Evolutionary conservation across 2,888 invertebrate species (phyloP).

Genomic region (Epiblema foenella): DNA sequence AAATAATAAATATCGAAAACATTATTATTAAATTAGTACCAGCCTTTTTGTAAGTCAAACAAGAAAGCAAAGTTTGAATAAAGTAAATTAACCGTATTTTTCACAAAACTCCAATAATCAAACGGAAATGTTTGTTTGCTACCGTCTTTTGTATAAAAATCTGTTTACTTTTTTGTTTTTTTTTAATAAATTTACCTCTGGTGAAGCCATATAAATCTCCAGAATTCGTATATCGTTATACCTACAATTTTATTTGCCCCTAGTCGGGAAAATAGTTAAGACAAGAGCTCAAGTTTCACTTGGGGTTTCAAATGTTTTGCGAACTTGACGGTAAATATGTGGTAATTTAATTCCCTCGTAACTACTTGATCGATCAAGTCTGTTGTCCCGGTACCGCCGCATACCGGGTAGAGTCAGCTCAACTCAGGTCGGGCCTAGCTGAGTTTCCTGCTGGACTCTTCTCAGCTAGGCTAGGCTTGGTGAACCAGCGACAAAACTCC

Average conservation of each 20-base stretch:
- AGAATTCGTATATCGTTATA: neutral
- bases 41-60: neutral
- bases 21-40: too few species aligned
- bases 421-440: too few species aligned
- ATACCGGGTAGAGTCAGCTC: too few species aligned
- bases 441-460: too few species aligned
- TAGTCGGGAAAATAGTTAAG: neutral
- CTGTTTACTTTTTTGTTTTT: too few species aligned
- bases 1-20: too few species aligned
- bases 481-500: too few species aligned
- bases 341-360: constrained; percentile 12
- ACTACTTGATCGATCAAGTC: neutral
- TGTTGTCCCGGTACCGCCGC: too few species aligned
- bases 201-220: neutral
- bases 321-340: neutral
- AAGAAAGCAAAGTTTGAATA: neutral
- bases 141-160: neutral
- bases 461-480: too few species aligned
- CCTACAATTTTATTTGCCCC: constrained; percentile 3
- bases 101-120: neutral
- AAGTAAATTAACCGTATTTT: neutral
- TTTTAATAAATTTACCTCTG: neutral
- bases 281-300: neutral
- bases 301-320: neutral
- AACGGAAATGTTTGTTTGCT: neutral